These are phyloP conservation scores for Biston betularia DNA, from an alignment of 2,888 invertebrate species.

Conservation along the genomic window DNA sequence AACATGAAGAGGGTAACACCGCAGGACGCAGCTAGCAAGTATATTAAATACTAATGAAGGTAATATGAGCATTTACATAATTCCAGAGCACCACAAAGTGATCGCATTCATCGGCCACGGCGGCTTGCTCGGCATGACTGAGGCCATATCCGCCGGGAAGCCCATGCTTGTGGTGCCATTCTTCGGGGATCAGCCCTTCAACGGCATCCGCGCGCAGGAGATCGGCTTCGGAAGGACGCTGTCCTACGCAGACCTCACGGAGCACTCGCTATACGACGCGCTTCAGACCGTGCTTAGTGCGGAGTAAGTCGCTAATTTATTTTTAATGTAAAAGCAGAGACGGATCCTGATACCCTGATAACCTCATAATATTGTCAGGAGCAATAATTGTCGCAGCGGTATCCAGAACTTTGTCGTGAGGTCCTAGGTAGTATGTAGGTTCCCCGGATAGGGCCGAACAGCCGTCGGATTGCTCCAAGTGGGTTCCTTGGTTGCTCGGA, in stretches of 20 bases:
- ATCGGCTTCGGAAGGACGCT: conserved; percentile 83
- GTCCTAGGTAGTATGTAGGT: too few species aligned
- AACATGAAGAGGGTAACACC: too few species aligned
- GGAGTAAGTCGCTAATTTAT: conserved; percentile 73
- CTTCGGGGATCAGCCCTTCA: conserved; percentile 87
- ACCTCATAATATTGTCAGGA: too few species aligned
- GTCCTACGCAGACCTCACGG: conserved; percentile 79
- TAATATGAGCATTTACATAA: conserved; percentile 3
- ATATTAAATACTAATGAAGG: too few species aligned
- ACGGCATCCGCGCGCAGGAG: conserved; percentile 81
- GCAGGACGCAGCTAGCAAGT: too few species aligned
- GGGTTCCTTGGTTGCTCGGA: too few species aligned
- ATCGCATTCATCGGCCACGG: conserved; percentile 87
- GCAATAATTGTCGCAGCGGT: too few species aligned
- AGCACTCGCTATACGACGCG: conserved; percentile 80
- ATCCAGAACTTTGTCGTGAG: too few species aligned
- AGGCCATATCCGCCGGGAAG: conserved; percentile 87
- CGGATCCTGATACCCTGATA: too few species aligned
- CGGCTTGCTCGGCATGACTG: conserved; percentile 87
- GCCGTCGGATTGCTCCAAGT: too few species aligned
- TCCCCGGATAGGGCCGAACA: too few species aligned
- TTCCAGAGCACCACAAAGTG: conserved; percentile 86
- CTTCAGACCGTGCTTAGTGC: conserved; percentile 81
- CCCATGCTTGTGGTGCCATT: conserved; percentile 88
- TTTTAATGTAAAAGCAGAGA: neutral